Base-by-base conservation (phyloP, 2,888 invertebrate species). In the Drosophila antonietae region DNA sequence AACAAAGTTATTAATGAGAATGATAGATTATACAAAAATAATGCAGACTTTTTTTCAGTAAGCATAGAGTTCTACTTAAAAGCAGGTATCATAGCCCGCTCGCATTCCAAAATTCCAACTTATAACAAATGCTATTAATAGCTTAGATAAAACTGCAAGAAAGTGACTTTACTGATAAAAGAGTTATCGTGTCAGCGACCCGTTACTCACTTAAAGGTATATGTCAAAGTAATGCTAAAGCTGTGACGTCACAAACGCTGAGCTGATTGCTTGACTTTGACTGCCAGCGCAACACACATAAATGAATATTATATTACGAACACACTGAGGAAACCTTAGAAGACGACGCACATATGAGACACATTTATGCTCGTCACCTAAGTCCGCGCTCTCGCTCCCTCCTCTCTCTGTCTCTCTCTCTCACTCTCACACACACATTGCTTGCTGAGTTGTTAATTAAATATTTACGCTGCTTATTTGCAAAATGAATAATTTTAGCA, bases 391-490 rank as follows among this genome's bases (percentile, higher is more conserved):
- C n/a, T 15, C 37, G 20, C 37, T 14, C 35, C 35, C 12, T 10
- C 35, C 28, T 33, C 46, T n/a, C 37, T 23, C 52, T 18, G 37
- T 3, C 52, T 8, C 35, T 15, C 49, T 10, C 49, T 5, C 35
- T 15, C 35, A 0, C 52, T 4, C 52, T 4, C 37, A 20, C 35
- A 15, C 37, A 14, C 37, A 47, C 33, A 57, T 33, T 73, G 68
- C 58, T 63, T 69, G 80, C 78, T 73, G 81, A 81, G 83, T 85
- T 89, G 86, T 83, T 89, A 90, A 89, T 89, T 89, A 89, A 89
- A 90, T 90, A 90, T 89, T 89, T 89, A 89, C 86, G 73, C 79
- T 88, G 89, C 90, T 84, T 89, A 90, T 90, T 88, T 89, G 88
- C 90, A 81, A 85, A 85, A 89, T 89, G 88, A 89, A 88, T 90